phyloP scores from a whole-genome alignment of 2,888 invertebrate species.

The Scaptomyza reducta region DNA sequence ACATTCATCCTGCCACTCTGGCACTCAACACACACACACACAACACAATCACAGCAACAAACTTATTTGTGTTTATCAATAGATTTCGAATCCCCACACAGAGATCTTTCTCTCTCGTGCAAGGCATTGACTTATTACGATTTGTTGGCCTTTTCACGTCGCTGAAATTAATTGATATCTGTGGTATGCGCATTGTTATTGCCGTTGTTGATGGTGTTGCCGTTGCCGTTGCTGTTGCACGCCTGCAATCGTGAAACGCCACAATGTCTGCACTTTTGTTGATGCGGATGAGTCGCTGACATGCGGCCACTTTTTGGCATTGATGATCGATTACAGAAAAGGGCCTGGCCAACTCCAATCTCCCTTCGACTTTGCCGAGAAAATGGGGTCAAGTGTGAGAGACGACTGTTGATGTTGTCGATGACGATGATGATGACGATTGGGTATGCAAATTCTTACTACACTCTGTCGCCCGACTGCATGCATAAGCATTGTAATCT shows the following conservation, averaged over 20 bases:
- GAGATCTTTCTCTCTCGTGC: background rate
- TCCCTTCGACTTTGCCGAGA: constrained; percentile 7
- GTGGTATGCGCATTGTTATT: constrained; percentile 75
- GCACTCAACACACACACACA: constrained; percentile 24
- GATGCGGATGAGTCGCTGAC: constrained; percentile 51
- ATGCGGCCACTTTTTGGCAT: constrained; percentile 68
- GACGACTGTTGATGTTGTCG: constrained; percentile 34
- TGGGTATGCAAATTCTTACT: constrained; percentile 69
- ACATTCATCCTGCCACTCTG: constrained; percentile 56
- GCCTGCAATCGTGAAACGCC: constrained; percentile 45
- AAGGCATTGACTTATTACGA: constrained; percentile 78
- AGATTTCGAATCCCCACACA: constrained; percentile 44
- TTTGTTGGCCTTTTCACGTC: constrained; percentile 77
- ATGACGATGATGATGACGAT: constrained; percentile 46
- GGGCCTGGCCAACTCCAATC: constrained; percentile 28
- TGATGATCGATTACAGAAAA: constrained; percentile 76
- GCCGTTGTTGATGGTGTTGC: constrained; percentile 20
- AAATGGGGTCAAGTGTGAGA: constrained; percentile 75
- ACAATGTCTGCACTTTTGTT: constrained; percentile 62
- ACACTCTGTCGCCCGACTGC: constrained; percentile 12
- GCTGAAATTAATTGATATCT: constrained; percentile 78
- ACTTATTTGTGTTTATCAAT: constrained; percentile 73
- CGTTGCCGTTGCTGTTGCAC: constrained; percentile 12
- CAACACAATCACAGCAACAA: constrained; percentile 34
- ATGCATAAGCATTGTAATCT: constrained; percentile 66